These are phyloP conservation scores for Eulithis testata DNA, from an alignment of 2,888 invertebrate species.

Conservation along the genomic window DNA sequence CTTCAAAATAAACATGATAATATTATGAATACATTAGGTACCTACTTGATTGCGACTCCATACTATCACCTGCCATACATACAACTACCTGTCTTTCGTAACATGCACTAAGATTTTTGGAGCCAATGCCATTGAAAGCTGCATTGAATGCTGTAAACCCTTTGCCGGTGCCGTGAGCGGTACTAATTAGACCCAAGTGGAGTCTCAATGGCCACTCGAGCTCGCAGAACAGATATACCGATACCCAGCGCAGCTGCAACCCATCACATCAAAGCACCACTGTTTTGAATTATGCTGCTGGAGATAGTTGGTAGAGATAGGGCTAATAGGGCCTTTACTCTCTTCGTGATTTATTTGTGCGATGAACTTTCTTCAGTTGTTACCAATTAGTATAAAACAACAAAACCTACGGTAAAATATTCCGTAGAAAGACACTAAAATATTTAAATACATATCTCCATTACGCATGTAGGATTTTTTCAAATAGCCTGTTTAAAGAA, in stretches of 20 bases:
- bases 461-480: slow-evolving; percentile 9
- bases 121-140: slow-evolving; percentile 23
- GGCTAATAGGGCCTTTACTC: not conserved
- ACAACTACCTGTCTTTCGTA: no score
- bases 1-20: not conserved
- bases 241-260: slow-evolving; percentile 66
- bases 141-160: slow-evolving; percentile 22
- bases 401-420: not conserved
- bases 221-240: slow-evolving; percentile 30
- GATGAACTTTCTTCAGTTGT: slow-evolving; percentile 14
- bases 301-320: slow-evolving; percentile 2
- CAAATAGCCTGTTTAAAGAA: slow-evolving; percentile 28
- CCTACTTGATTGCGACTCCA: no score
- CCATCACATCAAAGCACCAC: slow-evolving; percentile 65
- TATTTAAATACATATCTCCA: slow-evolving; percentile 10
- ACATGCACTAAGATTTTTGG: not conserved
- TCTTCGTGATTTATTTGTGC: slow-evolving; percentile 18
- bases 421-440: slow-evolving; percentile 4
- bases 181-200: slow-evolving; percentile 73
- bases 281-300: slow-evolving; percentile 46
- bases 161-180: slow-evolving; percentile 46
- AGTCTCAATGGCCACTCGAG: slow-evolving; percentile 59
- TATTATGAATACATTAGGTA: not conserved
- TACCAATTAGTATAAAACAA: not conserved
- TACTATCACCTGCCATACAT: no score